Percentiles rank a stretch among this genome's conserved stretches.
These are phyloP conservation scores for Betta splendens DNA, from an alignment of 2,797 vertebrate genomes.

Conservation along the genomic window DNA sequence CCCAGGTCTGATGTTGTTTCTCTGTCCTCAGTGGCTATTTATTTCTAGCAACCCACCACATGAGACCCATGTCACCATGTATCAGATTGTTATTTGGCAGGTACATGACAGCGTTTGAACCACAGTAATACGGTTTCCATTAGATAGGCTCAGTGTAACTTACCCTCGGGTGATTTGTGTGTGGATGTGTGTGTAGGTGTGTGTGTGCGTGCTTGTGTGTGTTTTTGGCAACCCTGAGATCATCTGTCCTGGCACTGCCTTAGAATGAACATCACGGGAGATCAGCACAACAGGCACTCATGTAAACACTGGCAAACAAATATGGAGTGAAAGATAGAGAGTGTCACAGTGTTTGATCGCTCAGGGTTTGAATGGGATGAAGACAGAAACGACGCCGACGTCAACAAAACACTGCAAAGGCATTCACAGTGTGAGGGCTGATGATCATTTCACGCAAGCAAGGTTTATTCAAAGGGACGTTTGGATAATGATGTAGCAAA, in stretches of 20 bases:
- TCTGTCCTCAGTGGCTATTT: no score
- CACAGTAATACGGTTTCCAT: background rate
- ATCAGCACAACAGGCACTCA: constrained; percentile 14
- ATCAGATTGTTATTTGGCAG: no score
- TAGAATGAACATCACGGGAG: constrained; percentile 22
- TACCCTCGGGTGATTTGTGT: background rate
- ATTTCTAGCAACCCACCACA: no score
- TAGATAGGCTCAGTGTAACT: constrained; percentile 1
- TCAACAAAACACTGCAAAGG: background rate
- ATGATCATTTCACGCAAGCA: no score
- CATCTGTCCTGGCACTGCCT: constrained; percentile 12
- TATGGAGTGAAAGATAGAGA: constrained; percentile 1
- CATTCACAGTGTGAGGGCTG: no score
- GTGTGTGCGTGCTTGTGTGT: no score
- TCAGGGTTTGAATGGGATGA: background rate
- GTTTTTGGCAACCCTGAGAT: background rate
- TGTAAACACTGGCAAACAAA: constrained; percentile 22
- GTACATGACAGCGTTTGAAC: constrained; percentile 1
- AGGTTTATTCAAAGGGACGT: no score
- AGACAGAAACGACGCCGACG: background rate
- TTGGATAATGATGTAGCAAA: no score
- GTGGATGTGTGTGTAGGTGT: no score
- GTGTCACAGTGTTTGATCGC: background rate
- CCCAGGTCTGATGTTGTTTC: no score
- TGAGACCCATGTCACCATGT: background rate